These are phyloP conservation scores for Mallotus villosus DNA, from an alignment of 2,797 vertebrate genomes.

Conservation along the genomic window DNA sequence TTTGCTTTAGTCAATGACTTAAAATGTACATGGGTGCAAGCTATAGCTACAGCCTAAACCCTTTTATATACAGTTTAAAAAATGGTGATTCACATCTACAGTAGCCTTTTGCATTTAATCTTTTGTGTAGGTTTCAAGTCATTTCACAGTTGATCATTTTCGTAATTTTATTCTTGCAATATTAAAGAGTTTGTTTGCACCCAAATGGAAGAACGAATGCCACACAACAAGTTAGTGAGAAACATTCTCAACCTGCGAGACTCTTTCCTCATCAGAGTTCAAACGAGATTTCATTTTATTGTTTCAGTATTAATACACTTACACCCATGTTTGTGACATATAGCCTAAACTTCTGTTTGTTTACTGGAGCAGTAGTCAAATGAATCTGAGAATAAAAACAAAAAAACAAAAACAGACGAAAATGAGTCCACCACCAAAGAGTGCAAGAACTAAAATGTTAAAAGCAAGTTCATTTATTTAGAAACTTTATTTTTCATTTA, in stretches of 20 bases:
- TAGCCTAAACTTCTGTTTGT: constrained; percentile 41
- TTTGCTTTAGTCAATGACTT: too few species aligned
- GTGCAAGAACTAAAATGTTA: constrained; percentile 61
- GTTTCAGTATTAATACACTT: constrained; percentile 56
- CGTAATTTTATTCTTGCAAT: constrained; percentile 81
- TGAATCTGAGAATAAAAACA: constrained; percentile 14
- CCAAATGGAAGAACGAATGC: constrained; percentile 70
- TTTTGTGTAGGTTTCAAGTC: too few species aligned
- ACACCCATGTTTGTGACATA: constrained; percentile 47
- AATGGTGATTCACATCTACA: too few species aligned
- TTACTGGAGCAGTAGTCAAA: constrained; percentile 49
- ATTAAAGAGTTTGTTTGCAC: constrained; percentile 61
- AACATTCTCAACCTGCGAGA: constrained; percentile 84
- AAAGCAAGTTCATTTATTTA: constrained; percentile 83
- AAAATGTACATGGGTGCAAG: too few species aligned
- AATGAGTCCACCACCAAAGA: constrained; percentile 66
- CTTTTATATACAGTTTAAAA: too few species aligned
- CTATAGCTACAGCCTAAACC: too few species aligned
- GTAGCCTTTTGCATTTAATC: too few species aligned
- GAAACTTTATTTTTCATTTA: constrained; percentile 79
- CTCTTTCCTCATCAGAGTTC: constrained; percentile 62
- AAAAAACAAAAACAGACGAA: constrained; percentile 42
- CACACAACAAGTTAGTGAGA: constrained; percentile 72
- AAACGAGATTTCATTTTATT: constrained; percentile 64
- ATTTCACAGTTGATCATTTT: constrained; percentile 42